These are phyloP conservation scores for Gadus chalcogrammus DNA, from an alignment of 2,113 vertebrate species.

Conservation along the genomic window DNA sequence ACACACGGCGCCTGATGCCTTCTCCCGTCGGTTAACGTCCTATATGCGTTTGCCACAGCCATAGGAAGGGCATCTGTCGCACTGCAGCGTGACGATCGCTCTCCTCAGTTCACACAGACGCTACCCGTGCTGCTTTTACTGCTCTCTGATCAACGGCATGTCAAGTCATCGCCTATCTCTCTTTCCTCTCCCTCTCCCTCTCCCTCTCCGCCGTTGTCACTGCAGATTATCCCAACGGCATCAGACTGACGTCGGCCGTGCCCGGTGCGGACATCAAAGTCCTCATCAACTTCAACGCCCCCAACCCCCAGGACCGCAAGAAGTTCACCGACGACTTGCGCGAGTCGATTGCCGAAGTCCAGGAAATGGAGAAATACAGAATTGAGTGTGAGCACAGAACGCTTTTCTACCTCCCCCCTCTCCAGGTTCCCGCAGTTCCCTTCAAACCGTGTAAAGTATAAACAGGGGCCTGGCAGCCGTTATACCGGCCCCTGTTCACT, in stretches of 20 bases:
- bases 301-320: conserved; percentile 97
- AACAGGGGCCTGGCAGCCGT: conserved; percentile 42
- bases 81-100: too few species aligned
- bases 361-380: conserved; percentile 99
- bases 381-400: conserved; percentile 89
- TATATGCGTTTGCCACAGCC: too few species aligned
- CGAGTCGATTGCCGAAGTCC: conserved; percentile 95
- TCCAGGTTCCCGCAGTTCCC: conserved; percentile 15
- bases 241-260: conserved; percentile 91
- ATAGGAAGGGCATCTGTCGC: too few species aligned
- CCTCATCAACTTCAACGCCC: conserved; percentile 97
- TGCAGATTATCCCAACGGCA: conserved; percentile 94
- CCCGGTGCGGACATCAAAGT: conserved; percentile 96
- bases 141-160: conserved; percentile 33
- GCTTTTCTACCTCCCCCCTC: background rate
- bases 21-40: too few species aligned
- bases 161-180: conserved; percentile 15
- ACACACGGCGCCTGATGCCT: background rate
- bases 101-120: conserved; percentile 30
- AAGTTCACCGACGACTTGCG: conserved; percentile 96
- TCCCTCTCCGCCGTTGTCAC: background rate
- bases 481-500: conserved; percentile 42
- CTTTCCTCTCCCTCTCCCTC: background rate
- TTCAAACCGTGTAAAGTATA: conserved; percentile 32
- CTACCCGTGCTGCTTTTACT: conserved; percentile 20